Conservation (phyloP, 2,113 vertebrate species). For the Eclectus roratus region DNA sequence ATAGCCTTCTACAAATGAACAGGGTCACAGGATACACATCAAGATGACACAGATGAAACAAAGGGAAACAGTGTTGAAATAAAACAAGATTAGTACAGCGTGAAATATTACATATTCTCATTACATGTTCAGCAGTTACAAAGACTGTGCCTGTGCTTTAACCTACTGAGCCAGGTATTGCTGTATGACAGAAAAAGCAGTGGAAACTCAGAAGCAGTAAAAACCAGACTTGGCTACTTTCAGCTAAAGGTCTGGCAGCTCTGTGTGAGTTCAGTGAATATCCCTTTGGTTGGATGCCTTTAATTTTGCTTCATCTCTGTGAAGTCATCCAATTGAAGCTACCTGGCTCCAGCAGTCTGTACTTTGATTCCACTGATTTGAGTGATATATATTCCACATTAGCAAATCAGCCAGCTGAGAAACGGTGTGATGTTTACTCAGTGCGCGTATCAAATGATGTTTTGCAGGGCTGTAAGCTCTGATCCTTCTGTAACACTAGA, state of each 20-base stretch:
- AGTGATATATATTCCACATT: neutral
- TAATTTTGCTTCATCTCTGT: slow-evolving; percentile 13
- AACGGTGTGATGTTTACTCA: slow-evolving; percentile 14
- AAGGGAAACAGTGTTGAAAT: neutral
- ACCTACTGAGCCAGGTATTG: neutral
- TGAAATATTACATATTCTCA: neutral
- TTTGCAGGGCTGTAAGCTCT: neutral
- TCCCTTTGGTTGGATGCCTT: neutral
- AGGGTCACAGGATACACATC: neutral
- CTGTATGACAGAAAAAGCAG: neutral
- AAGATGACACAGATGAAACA: neutral
- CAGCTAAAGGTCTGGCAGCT: neutral
- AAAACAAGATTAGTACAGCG: neutral
- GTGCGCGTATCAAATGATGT: neutral
- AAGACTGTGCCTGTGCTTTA: neutral
- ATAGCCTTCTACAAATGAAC: neutral
- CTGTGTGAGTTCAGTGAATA: neutral
- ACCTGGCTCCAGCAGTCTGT: slow-evolving; percentile 34
- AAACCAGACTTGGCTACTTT: neutral
- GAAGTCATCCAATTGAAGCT: neutral
- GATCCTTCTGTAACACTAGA: neutral
- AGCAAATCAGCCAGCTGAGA: slow-evolving; percentile 19
- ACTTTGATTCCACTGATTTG: neutral
- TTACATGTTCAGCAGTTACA: neutral
- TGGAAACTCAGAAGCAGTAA: neutral